phyloP scores from a whole-genome alignment of 1,140 invertebrate genomes.

The Drosophila obscura region DNA sequence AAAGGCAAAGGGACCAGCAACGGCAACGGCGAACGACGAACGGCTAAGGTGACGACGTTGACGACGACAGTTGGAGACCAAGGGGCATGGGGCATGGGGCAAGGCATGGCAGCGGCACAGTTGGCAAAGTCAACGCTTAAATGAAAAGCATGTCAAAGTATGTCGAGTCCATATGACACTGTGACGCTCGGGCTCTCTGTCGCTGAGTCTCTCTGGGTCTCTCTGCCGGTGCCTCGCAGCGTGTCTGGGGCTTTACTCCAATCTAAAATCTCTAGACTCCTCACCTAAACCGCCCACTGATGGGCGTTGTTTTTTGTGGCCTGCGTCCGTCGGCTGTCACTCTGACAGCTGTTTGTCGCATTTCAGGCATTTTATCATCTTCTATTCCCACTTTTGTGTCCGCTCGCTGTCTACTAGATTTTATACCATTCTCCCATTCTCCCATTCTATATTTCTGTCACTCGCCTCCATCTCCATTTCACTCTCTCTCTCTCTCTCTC shows the following conservation, averaged over 20 bases:
- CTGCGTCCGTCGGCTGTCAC: conserved; percentile 62
- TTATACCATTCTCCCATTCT: conserved; percentile 5
- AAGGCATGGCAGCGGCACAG: conserved; percentile 42
- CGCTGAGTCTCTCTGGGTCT: background rate
- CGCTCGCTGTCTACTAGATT: conserved; percentile 23
- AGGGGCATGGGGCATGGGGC: background rate
- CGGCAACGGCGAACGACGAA: background rate
- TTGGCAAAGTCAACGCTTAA: conserved; percentile 61
- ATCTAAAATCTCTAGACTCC: conserved; percentile 25
- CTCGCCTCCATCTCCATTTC: conserved; percentile 8
- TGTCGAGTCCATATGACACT: conserved; percentile 73
- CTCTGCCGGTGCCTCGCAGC: conserved; percentile 16
- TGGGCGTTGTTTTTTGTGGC: conserved; percentile 42
- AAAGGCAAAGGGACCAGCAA: conserved; percentile 2
- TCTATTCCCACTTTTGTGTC: conserved; percentile 40
- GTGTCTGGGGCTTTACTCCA: conserved; percentile 24
- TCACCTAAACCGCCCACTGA: background rate
- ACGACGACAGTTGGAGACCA: conserved; percentile 17
- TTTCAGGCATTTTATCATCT: conserved; percentile 74
- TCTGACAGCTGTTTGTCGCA: conserved; percentile 78
- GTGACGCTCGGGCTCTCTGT: conserved; percentile 24
- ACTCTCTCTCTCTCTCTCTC: background rate
- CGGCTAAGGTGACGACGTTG: conserved; percentile 19
- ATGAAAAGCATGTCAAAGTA: conserved; percentile 70
- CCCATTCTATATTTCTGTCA: background rate